Conservation (phyloP, 2,113 vertebrate species). For the Misgurnus anguillicaudatus region DNA sequence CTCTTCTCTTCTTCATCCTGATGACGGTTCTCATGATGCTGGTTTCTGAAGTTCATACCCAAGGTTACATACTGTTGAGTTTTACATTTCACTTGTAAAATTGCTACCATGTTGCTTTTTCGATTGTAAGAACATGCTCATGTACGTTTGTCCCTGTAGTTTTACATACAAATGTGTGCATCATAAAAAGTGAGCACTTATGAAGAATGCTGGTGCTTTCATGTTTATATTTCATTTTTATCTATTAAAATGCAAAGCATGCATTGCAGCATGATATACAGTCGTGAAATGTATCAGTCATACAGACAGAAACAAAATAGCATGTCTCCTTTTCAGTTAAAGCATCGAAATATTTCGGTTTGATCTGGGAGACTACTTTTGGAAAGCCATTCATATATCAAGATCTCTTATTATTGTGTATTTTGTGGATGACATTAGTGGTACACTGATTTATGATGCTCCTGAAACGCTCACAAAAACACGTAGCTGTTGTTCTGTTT, state of each 20-base stretch:
- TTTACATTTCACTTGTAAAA: background rate
- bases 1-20: slow-evolving; percentile 28
- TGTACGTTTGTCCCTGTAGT: background rate
- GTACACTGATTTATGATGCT: background rate
- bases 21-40: slow-evolving; percentile 58
- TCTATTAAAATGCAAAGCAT: background rate
- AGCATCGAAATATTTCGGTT: no score
- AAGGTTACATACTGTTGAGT: slow-evolving; percentile 36
- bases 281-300: no score
- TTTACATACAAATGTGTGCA: background rate
- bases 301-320: no score
- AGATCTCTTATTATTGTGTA: background rate
- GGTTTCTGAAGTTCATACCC: slow-evolving; percentile 64
- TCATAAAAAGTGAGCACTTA: background rate
- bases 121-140: background rate
- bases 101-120: no score
- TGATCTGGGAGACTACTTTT: no score
- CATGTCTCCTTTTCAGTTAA: no score
- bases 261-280: no score
- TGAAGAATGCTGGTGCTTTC: background rate
- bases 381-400: no score
- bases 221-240: background rate
- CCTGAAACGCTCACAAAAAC: background rate
- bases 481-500: slow-evolving; percentile 7
- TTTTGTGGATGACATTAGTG: no score